A percentile compares a stretch with the other conserved stretches of the same genome.
Conservation (phyloP, 2,797 vertebrate species). For the Cryptoprocta ferox region DNA sequence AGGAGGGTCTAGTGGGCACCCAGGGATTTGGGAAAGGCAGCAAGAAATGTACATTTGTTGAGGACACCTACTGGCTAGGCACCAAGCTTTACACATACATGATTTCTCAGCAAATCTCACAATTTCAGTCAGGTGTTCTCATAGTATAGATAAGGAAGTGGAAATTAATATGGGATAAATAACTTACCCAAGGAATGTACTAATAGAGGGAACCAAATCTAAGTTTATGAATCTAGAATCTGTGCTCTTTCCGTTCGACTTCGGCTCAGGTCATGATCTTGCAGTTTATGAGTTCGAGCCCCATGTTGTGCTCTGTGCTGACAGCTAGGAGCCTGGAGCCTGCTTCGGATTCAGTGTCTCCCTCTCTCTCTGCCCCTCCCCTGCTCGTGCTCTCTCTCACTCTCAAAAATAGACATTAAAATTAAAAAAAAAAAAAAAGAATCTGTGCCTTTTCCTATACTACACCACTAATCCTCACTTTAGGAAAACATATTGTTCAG, state of each 20-base stretch:
- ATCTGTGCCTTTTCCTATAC: background rate
- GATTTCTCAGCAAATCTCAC: conserved; percentile 23
- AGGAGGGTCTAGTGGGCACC: background rate
- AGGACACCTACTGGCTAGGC: background rate
- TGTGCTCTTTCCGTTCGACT: background rate
- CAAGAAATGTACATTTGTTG: conserved; percentile 40
- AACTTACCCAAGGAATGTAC: conserved; percentile 11
- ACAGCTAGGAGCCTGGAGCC: too few relatives aligned
- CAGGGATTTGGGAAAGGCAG: background rate
- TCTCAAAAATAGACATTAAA: too few relatives aligned
- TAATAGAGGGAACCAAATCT: conserved; percentile 13
- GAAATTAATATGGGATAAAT: conserved; percentile 35
- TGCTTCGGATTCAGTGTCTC: too few relatives aligned
- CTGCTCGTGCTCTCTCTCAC: too few relatives aligned
- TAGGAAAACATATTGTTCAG: background rate
- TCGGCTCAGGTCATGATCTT: too few relatives aligned
- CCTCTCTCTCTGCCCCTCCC: too few relatives aligned
- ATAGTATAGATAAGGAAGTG: background rate
- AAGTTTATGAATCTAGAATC: conserved; percentile 41
- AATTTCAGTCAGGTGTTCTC: conserved; percentile 45
- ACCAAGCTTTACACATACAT: conserved; percentile 3
- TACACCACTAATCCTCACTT: conserved; percentile 37
- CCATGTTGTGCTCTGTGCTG: too few relatives aligned
- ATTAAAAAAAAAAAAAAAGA: too few relatives aligned
- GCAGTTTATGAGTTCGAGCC: too few relatives aligned